Evolutionary conservation across 2,888 invertebrate species (phyloP).

Genomic region (Campoplex capitator): DNA sequence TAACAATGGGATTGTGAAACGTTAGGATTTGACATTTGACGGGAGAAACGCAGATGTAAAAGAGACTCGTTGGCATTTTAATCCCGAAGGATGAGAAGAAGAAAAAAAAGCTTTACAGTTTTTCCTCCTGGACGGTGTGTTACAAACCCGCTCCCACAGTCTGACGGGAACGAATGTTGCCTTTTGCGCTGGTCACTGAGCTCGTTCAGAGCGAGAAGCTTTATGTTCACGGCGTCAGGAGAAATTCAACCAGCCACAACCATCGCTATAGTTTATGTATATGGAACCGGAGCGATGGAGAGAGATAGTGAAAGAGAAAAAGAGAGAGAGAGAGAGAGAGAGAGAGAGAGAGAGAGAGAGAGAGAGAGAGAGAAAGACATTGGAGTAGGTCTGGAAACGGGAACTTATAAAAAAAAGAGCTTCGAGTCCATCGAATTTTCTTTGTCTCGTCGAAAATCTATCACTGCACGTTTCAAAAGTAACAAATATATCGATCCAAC

Average conservation of each 20-base stretch:
- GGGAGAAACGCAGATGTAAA: constrained; percentile 23
- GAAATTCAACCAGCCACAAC: constrained; percentile 25
- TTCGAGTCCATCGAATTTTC: not conserved
- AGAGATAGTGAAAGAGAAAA: not conserved
- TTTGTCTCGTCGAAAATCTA: not conserved
- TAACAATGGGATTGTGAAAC: constrained; percentile 15
- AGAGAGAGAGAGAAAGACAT: not conserved
- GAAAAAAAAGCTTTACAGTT: constrained; percentile 32
- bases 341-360: not conserved
- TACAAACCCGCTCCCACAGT: constrained; percentile 13
- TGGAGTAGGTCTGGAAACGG: not conserved
- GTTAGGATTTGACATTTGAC: constrained; percentile 35
- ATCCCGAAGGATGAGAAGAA: constrained; percentile 43
- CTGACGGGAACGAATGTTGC: constrained; percentile 46
- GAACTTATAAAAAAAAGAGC: not conserved
- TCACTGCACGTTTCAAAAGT: not conserved
- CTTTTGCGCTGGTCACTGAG: constrained; percentile 52
- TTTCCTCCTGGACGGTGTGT: constrained; percentile 32
- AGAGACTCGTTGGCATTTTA: constrained; percentile 52
- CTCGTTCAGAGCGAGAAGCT: constrained; percentile 16
- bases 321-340: not conserved
- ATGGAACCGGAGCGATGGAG: not conserved
- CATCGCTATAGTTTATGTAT: not conserved
- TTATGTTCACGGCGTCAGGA: constrained; percentile 33
- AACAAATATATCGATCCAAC: not conserved